phyloP scores from a whole-genome alignment of 2,113 vertebrate species.

The Poeciliopsis turrubarensis region DNA sequence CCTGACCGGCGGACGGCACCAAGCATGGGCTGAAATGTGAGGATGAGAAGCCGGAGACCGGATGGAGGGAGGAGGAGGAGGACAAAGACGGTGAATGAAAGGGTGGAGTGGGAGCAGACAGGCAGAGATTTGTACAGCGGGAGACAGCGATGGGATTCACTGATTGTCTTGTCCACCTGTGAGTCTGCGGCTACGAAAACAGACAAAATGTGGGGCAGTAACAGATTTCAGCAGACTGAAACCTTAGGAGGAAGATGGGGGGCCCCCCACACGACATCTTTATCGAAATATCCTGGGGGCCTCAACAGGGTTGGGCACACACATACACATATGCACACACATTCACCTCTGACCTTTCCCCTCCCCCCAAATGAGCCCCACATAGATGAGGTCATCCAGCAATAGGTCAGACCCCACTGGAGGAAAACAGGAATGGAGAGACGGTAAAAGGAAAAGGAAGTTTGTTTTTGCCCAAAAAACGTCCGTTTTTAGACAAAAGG shows the following conservation, averaged over 20 bases:
- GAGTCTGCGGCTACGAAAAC: slow-evolving; percentile 30
- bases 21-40: slow-evolving; percentile 31
- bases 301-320: slow-evolving; percentile 42
- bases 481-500: not conserved
- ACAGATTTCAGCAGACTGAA: slow-evolving; percentile 48
- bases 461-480: not conserved
- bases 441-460: slow-evolving; percentile 12
- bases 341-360: slow-evolving; percentile 43
- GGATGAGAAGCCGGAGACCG: slow-evolving; percentile 55
- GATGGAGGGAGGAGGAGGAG: slow-evolving; percentile 24
- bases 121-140: slow-evolving; percentile 26
- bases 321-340: slow-evolving; percentile 21
- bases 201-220: slow-evolving; percentile 14
- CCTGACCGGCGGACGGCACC: slow-evolving; percentile 51
- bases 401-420: slow-evolving; percentile 54
- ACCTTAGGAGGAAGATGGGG: slow-evolving; percentile 64
- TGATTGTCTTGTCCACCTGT: slow-evolving; percentile 58
- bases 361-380: slow-evolving; percentile 50
- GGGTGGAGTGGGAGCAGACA: not conserved
- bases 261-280: slow-evolving; percentile 25
- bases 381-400: slow-evolving; percentile 67
- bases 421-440: slow-evolving; percentile 19
- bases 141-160: slow-evolving; percentile 41
- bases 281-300: slow-evolving; percentile 54
- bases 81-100: not conserved